Evolutionary conservation across 2,888 invertebrate species (phyloP).

Genomic region (Drosophila paucipuncta): DNA sequence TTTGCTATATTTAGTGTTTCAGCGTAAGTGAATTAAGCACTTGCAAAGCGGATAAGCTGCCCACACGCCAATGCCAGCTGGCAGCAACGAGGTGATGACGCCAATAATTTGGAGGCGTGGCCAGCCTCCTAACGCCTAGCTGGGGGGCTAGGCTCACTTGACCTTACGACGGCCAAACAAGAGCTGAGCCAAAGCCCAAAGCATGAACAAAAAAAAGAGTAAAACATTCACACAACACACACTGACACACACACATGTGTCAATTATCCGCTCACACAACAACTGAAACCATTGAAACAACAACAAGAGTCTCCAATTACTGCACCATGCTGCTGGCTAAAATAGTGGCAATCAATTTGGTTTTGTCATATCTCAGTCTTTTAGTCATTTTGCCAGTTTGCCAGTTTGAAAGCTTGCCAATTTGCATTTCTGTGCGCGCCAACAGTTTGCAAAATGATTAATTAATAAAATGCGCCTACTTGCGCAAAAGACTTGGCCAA

Average conservation of each 20-base stretch:
- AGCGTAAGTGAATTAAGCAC: slow-evolving; percentile 69
- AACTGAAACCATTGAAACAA: slow-evolving; percentile 16
- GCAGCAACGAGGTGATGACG: slow-evolving; percentile 37
- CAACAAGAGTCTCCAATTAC: slow-evolving; percentile 61
- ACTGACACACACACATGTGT: slow-evolving; percentile 11
- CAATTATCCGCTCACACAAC: slow-evolving; percentile 34
- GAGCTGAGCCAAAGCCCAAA: slow-evolving; percentile 35
- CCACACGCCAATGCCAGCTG: slow-evolving; percentile 55
- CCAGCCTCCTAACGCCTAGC: slow-evolving; percentile 7
- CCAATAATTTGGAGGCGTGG: slow-evolving; percentile 25
- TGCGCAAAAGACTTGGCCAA: slow-evolving; percentile 30
- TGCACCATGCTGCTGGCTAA: slow-evolving; percentile 58
- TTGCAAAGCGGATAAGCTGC: slow-evolving; percentile 75
- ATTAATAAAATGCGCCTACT: slow-evolving; percentile 71
- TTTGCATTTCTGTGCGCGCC: slow-evolving; percentile 58
- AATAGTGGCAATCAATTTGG: slow-evolving; percentile 51
- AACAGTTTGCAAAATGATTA: slow-evolving; percentile 62
- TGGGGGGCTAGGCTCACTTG: slow-evolving; percentile 56
- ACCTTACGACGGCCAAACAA: slow-evolving; percentile 53
- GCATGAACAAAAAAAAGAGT: slow-evolving; percentile 42
- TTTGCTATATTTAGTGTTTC: slow-evolving; percentile 20
- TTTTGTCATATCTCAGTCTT: slow-evolving; percentile 51
- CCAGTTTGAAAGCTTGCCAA: slow-evolving; percentile 27
- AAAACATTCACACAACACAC: neutral
- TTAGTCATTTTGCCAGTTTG: slow-evolving; percentile 8